Percentiles rank a stretch among this genome's conserved stretches.
Evolutionary conservation across 2,113 vertebrate species (phyloP).

Genomic region (Ceratotherium simum): DNA sequence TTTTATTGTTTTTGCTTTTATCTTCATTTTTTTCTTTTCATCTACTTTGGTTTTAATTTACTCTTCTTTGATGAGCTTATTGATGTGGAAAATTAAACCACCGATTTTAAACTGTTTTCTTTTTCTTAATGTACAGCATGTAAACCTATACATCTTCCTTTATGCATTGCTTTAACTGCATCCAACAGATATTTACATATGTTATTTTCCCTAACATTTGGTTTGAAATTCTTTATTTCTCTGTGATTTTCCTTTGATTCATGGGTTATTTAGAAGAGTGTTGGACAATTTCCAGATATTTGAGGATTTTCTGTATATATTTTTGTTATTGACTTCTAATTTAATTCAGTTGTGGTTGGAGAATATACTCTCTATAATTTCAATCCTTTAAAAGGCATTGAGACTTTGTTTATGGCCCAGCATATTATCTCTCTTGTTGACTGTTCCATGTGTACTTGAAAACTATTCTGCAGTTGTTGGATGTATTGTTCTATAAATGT

Average conservation of each 20-base stretch:
- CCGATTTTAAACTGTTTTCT: background rate
- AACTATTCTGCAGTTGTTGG: background rate
- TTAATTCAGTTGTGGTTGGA: background rate
- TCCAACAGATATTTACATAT: background rate
- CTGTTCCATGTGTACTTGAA: background rate
- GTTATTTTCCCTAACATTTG: background rate
- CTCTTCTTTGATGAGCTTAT: background rate
- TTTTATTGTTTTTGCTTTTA: background rate
- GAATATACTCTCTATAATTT: background rate
- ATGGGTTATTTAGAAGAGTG: background rate
- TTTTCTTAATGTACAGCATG: background rate
- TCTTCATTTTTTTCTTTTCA: background rate
- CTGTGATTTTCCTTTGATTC: background rate
- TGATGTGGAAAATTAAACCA: background rate
- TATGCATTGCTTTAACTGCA: background rate
- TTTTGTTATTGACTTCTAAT: background rate
- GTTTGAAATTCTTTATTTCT: background rate
- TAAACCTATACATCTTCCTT: background rate
- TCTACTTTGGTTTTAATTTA: background rate
- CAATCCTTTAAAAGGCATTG: background rate
- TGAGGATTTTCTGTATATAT: background rate
- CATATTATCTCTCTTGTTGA: background rate
- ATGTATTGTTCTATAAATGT: background rate
- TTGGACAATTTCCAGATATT: background rate
- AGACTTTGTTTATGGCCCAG: background rate